Evolutionary conservation across 2,888 invertebrate species (phyloP).

Genomic region (Atrina japonica): DNA sequence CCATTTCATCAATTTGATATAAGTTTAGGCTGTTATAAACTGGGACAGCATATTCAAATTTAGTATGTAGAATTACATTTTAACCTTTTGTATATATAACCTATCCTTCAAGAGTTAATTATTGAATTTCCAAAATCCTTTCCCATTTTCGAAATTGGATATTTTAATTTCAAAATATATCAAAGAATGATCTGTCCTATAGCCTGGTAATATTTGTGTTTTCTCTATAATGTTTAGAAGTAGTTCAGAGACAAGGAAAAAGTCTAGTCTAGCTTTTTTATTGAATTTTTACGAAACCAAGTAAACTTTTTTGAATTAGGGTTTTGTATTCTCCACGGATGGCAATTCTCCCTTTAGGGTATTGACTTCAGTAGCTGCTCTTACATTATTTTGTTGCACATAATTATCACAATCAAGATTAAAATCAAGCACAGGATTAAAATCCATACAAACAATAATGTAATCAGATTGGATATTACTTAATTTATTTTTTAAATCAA

Average conservation of each 20-base stretch:
- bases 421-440: too few relatives aligned
- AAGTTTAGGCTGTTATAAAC: not conserved
- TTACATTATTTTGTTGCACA: too few relatives aligned
- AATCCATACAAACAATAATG: too few relatives aligned
- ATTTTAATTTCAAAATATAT: not conserved
- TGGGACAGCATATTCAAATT: too few relatives aligned
- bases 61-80: not conserved
- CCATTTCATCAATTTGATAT: not conserved
- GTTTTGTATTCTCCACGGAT: too few relatives aligned
- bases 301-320: too few relatives aligned
- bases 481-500: too few relatives aligned
- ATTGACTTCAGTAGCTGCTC: too few relatives aligned
- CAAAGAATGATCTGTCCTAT: conserved; percentile 1
- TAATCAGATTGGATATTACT: too few relatives aligned
- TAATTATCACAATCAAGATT: too few relatives aligned
- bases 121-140: conserved; percentile 14
- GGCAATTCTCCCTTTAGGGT: too few relatives aligned
- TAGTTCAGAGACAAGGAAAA: conserved; percentile 1
- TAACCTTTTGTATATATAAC: not conserved
- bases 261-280: not conserved
- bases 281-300: too few relatives aligned
- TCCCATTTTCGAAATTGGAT: conserved; percentile 3
- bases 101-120: conserved; percentile 2
- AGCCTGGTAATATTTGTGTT: not conserved
- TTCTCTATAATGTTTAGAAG: not conserved